These are phyloP conservation scores for Vireo griseus DNA, from an alignment of 2,797 vertebrate species.

Conservation along the genomic window DNA sequence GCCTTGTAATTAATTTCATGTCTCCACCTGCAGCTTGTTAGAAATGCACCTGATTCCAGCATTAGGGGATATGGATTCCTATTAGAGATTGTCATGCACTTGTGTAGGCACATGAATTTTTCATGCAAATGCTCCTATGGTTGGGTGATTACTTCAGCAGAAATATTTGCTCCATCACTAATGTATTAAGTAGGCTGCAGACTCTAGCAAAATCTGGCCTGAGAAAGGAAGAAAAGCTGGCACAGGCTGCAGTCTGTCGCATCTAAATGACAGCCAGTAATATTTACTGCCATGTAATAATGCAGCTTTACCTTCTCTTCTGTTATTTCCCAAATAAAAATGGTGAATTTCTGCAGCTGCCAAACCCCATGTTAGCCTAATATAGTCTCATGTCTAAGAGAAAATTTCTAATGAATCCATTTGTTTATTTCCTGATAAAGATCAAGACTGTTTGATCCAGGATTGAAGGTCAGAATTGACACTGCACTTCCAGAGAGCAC, in stretches of 20 bases:
- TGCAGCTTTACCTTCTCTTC: neutral
- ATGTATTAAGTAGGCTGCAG: neutral
- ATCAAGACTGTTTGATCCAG: neutral
- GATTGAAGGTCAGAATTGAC: conserved; percentile 42
- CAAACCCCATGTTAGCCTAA: neutral
- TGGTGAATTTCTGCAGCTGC: neutral
- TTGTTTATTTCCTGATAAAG: conserved; percentile 2
- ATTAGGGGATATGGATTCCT: neutral
- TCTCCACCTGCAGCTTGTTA: conserved; percentile 20
- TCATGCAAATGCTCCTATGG: neutral
- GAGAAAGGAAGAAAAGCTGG: neutral
- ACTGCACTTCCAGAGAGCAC: neutral
- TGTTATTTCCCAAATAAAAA: neutral
- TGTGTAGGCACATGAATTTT: neutral
- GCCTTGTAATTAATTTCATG: neutral
- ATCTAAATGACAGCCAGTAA: neutral
- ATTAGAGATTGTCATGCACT: neutral
- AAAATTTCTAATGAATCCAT: neutral
- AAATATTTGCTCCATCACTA: neutral
- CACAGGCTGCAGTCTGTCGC: neutral
- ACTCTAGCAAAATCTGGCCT: neutral
- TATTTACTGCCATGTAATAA: neutral
- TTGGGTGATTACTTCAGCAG: neutral
- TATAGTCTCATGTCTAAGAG: neutral
- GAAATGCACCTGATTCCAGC: neutral